These are phyloP conservation scores for Salarias fasciatus DNA, from an alignment of 2,797 vertebrate species.

Conservation along the genomic window DNA sequence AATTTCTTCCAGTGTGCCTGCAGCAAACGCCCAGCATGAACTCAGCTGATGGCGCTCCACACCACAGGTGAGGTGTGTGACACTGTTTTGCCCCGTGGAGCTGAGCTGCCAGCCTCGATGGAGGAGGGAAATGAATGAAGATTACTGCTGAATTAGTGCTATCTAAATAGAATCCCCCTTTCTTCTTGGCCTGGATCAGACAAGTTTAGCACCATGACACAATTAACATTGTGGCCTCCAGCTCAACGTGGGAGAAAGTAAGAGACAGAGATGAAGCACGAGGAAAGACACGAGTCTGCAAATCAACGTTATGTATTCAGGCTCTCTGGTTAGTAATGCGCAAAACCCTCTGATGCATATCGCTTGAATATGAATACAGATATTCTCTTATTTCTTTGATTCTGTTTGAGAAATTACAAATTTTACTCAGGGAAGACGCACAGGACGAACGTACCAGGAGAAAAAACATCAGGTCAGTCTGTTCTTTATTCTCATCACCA, in stretches of 20 bases:
- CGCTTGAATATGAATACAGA: conserved; percentile 41
- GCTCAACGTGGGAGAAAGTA: conserved; percentile 44
- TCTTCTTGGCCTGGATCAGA: conserved; percentile 50
- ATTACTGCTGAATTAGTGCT: conserved; percentile 44
- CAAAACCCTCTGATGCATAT: conserved; percentile 34
- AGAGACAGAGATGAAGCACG: conserved; percentile 33
- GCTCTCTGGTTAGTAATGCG: conserved; percentile 36
- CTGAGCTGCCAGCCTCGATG: conserved; percentile 19
- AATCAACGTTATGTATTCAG: conserved; percentile 38
- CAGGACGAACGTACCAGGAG: conserved; percentile 5
- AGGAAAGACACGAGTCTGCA: conserved; percentile 40
- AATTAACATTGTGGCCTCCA: conserved; percentile 57
- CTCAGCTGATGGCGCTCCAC: conserved; percentile 11
- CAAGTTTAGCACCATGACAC: conserved; percentile 42
- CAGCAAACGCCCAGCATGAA: conserved; percentile 29
- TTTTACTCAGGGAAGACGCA: conserved; percentile 7
- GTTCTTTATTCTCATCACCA: conserved; percentile 1
- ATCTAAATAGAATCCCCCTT: conserved; percentile 55
- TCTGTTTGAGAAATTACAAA: background rate
- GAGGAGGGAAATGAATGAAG: conserved; percentile 37
- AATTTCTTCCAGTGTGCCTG: conserved; percentile 9
- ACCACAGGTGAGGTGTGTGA: conserved; percentile 51
- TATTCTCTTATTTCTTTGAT: conserved; percentile 16
- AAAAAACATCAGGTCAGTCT: background rate
- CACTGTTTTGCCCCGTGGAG: conserved; percentile 13